Evolutionary conservation across 2,888 invertebrate species (phyloP).

Genomic region (Selenia dentaria): DNA sequence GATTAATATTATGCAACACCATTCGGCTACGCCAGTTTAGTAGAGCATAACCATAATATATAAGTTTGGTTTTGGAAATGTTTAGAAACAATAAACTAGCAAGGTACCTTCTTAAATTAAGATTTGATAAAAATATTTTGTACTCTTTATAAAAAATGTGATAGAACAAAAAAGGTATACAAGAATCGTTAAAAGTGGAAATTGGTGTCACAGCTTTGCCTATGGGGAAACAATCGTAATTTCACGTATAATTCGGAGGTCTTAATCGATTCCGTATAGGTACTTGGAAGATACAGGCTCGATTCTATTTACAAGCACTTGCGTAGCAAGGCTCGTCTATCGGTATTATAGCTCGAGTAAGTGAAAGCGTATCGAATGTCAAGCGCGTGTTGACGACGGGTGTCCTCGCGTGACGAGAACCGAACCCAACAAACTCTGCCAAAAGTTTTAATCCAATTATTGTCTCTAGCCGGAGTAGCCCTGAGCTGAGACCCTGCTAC

Average conservation of each 20-base stretch:
- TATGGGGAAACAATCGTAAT: no score
- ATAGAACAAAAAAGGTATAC: no score
- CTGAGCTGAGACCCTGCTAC: constrained; percentile 36
- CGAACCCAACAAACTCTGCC: constrained; percentile 62
- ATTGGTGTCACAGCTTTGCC: no score
- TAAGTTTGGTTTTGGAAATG: constrained; percentile 20
- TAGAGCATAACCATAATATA: constrained; percentile 26
- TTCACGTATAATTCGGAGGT: no score
- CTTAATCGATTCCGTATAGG: background rate
- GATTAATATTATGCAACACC: constrained; percentile 28
- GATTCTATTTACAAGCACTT: constrained; percentile 6
- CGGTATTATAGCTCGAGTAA: constrained; percentile 26
- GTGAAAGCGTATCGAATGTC: constrained; percentile 52
- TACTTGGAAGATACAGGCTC: background rate
- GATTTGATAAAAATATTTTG: no score
- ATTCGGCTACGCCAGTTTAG: constrained; percentile 19
- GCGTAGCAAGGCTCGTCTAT: constrained; percentile 15
- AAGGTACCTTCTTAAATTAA: constrained; percentile 18
- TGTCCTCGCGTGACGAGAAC: constrained; percentile 46
- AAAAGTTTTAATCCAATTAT: constrained; percentile 69
- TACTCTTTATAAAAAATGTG: no score
- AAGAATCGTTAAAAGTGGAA: no score
- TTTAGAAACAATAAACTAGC: constrained; percentile 13
- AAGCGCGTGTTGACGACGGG: constrained; percentile 38
- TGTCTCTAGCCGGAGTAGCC: constrained; percentile 41